A percentile compares a stretch with the other conserved stretches of the same genome.
Evolutionary conservation across 1,140 invertebrate species (phyloP).

Genomic region (Zaprionus vittiger): DNA sequence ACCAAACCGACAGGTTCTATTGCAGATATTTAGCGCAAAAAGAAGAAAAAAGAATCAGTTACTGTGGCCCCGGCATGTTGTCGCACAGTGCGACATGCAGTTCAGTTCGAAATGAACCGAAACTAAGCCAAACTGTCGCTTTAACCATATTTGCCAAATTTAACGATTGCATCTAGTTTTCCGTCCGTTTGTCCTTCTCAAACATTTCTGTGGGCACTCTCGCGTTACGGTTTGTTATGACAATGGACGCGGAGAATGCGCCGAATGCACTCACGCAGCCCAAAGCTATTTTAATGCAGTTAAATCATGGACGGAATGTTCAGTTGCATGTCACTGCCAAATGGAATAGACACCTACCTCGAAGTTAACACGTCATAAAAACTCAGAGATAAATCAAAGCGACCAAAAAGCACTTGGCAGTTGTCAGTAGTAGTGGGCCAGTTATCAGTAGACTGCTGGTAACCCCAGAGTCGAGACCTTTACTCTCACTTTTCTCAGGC

Average conservation of each 20-base stretch:
- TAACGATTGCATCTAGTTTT: conserved; percentile 79
- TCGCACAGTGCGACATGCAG: conserved; percentile 26
- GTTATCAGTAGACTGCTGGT: conserved; percentile 24
- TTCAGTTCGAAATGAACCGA: conserved; percentile 25
- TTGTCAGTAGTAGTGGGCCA: not conserved
- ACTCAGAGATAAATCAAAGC: conserved; percentile 63
- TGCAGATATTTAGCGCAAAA: conserved; percentile 16
- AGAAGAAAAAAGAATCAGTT: conserved; percentile 18
- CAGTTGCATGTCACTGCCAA: conserved; percentile 50
- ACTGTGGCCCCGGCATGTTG: conserved; percentile 44
- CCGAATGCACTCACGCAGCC: conserved; percentile 70
- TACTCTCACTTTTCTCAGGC: conserved; percentile 71
- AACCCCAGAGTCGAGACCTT: conserved; percentile 52
- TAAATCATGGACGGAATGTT: conserved; percentile 69
- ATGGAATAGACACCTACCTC: conserved; percentile 58
- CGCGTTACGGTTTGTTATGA: conserved; percentile 61
- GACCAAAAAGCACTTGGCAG: conserved; percentile 2
- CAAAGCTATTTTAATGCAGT: conserved; percentile 71
- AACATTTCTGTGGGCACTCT: conserved; percentile 1
- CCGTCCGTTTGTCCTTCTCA: conserved; percentile 1
- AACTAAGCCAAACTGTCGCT: conserved; percentile 54
- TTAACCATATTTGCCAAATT: conserved; percentile 80
- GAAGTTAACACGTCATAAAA: conserved; percentile 70
- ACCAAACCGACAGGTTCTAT: conserved; percentile 30
- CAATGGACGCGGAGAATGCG: conserved; percentile 59